Evolutionary conservation across 2,888 invertebrate species (phyloP), one percentile per base, ranked within the genome.

Genomic region (Diaprepes abbreviatus): DNA sequence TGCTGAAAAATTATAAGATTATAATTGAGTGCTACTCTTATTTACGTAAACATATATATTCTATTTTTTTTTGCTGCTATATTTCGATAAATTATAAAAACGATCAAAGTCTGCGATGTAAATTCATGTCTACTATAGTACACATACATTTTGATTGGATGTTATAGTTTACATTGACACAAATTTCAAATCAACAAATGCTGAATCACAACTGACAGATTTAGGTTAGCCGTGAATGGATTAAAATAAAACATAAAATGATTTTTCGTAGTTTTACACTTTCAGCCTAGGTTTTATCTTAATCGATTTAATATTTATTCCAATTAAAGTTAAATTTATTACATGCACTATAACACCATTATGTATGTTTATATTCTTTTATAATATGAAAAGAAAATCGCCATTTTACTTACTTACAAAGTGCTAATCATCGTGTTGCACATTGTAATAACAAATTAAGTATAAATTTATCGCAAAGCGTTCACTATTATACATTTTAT

Each of bases 131-230:
- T n/a, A n/a, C n/a, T n/a, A n/a, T n/a, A n/a, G n/a, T n/a, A n/a
- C n/a, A n/a, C 35, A 14, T 38, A 38, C 36, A n/a, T 28, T 50
- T 28, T 50, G 48, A 55, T 54, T 54, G 21, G 14, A 54, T 54
- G 54, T 54, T 54, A 54, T 36, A 54, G 50, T 60, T 70, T 64
- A 67, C 74, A 74, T 74, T 74, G 74, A 74, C 74, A 74, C 74
- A 72, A 72, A 72, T 74, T 71, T 71, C 65, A 65, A 43, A 60
- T 50, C 45, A 45, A 33, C 68, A 65, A 69, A 40, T 60, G 74
- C 71, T 74, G 74, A 74, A 72, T 74, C 74, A 74, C 66, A 69
- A 60, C 62, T 72, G 74, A 74, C 72, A 72, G 69, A 71, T 72
- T 72, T 67, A 71, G 74, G 74, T 74, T 74, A 70, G 17, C 57